Evolutionary conservation across 1,140 invertebrate genomes (phyloP), one percentile per base, ranked within the genome.

Genomic region (Drosophila aff.): DNA sequence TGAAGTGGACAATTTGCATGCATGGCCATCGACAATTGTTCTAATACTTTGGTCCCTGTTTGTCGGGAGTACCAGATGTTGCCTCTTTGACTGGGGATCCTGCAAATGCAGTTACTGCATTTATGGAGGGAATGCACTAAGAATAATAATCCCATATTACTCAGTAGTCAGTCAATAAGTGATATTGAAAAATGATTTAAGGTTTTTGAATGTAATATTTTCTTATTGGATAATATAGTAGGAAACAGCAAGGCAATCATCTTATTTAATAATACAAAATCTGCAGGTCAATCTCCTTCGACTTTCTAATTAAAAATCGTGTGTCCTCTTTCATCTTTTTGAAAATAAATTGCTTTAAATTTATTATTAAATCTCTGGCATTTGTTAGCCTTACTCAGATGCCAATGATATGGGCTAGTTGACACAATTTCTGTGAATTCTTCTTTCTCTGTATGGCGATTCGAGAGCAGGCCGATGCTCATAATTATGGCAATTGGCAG

Each of bases 401-500:
- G 8, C 15, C 10, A 36, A 28, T 28, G 16, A 28, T 28, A 28
- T 52, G 9, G 16, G 0, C 15, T n/a, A 28, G 47, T 28, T 28
- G 31, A 53, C 50, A 36, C 31, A 15, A 53, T 53, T 23, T 38
- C 31, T 15, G 18, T 26, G 31, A 13, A 8, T 11, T 23, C 31
- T 66, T 18, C 11, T 53, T 53, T 58, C 18, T 40, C 47, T 31
- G 55, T 62, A 26, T n/a, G 36, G 31, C 21, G 49, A 61, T 21
- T 47, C 28, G 38, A 23, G 36, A 49, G 60, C 55, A 73, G 58
- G 40, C 61, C 66, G 68, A 58, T 53, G 44, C 52, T 63, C 79
- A 82, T 86, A 86, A 86, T 86, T 86, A 86, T 86, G 83, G 83
- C 83, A 76, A 87, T 89, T 81, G 83, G 83, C 78, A 89, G 76